Base-by-base conservation (phyloP, 2,888 invertebrate species). In the Resseliella maxima region DNA sequence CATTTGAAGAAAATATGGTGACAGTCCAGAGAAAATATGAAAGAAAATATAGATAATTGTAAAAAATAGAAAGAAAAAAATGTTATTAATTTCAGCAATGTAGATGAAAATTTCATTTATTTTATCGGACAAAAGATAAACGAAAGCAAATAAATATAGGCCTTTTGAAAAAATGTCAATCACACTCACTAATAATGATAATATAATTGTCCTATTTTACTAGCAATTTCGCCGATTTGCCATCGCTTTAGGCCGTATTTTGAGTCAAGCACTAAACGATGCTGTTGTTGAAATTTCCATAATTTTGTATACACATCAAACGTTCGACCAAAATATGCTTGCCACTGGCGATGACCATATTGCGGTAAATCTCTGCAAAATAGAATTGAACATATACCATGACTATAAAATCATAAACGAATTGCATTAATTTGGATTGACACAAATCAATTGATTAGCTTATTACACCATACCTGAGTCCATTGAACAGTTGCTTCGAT, bases 171-270 rank as follows among this genome's bases (percentile, higher is more conserved):
- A 24, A 38, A 36, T 24, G 36, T 85, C 10, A 86, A 24, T 86
- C 86, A 86, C 88, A 94, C 96, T 95, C 92, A 97, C 97, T 99
- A 99, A 92, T 98, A 99, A 92, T 98, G 98, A 91, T 99, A 99
- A 92, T 99, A 99, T 45, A 99, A 94, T 92, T 99, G 99, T 88
- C 99, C 99, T 90, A 99, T 99, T 93, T 99, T 99, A 86, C 98
- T 98, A 85, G 98, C 99, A 88, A 99, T 98, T 92, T 99, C 99
- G 86, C 99, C 99, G 89, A 99, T 98, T 92, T 99, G 99, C 98
- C 99, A 99, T 89, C 99, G 92, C 90, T 99, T 98, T 89, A 99
- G 92, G 46, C 97, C 98, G 91, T 98, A 99, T 92, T 98, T 97
- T 88, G 94, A 94, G 91, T 99, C 98, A 88, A 99, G 92, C 87